Percentiles rank a stretch among this genome's conserved stretches.
Evolutionary conservation across 2,113 vertebrate genomes (phyloP).

Genomic region (Lipophrys pholis): DNA sequence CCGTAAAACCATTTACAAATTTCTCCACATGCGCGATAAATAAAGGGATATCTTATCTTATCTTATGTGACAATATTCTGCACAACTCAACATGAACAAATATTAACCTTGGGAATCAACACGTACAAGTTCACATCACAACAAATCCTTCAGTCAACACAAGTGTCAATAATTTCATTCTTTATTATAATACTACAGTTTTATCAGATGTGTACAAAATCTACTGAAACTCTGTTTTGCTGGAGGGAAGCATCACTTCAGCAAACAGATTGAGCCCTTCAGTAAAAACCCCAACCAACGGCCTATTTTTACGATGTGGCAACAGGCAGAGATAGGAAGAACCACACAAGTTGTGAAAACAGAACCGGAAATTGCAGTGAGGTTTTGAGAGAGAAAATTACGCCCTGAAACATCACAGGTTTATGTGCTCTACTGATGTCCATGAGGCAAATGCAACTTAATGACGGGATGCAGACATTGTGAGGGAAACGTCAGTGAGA

Average conservation of each 20-base stretch:
- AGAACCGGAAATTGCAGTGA: constrained; percentile 83
- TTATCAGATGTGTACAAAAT: constrained; percentile 8
- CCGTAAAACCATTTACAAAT: constrained; percentile 2
- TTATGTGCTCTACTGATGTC: constrained; percentile 2
- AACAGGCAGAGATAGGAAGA: constrained; percentile 78
- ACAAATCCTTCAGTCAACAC: constrained; percentile 16
- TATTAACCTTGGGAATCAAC: neutral
- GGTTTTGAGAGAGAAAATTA: constrained; percentile 55
- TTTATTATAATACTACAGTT: neutral
- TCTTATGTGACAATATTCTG: neutral
- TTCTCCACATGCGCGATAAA: too few species aligned
- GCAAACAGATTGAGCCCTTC: constrained; percentile 28
- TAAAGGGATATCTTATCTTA: too few species aligned
- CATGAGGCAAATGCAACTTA: neutral
- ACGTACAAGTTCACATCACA: constrained; percentile 9
- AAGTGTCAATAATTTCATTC: constrained; percentile 6
- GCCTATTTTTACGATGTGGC: constrained; percentile 73
- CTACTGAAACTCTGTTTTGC: constrained; percentile 6
- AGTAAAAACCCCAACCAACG: constrained; percentile 43
- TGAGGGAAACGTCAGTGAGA: too few species aligned
- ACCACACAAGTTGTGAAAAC: constrained; percentile 80
- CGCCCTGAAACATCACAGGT: constrained; percentile 37
- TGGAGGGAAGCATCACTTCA: constrained; percentile 17
- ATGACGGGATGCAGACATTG: too few species aligned
- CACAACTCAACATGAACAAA: constrained; percentile 3